These are phyloP conservation scores for silkworm (Bombyx mori) DNA, from an alignment of 1,140 invertebrate genomes.

Conservation along the genomic window DNA sequence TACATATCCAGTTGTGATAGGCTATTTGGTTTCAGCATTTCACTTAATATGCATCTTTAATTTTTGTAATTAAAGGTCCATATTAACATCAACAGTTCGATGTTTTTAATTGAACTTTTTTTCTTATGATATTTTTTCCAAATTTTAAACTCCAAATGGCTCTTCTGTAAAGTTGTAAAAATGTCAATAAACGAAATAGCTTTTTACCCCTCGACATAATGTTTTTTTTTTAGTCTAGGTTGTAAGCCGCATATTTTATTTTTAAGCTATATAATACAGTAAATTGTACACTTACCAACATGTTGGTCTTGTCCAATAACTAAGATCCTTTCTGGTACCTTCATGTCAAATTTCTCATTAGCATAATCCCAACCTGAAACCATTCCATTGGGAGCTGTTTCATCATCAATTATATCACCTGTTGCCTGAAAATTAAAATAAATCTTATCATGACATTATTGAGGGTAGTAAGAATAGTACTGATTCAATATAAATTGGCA, in stretches of 20 bases:
- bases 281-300: conserved; percentile 62
- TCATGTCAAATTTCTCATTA: conserved; percentile 86
- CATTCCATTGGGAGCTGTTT: conserved; percentile 73
- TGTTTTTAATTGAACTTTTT: too few species aligned
- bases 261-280: not conserved
- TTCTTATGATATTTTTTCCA: too few species aligned
- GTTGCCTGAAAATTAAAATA: conserved; percentile 63
- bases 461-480: not conserved
- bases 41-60: too few species aligned
- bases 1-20: too few species aligned
- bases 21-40: too few species aligned
- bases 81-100: too few species aligned
- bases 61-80: too few species aligned
- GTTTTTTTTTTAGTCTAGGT: too few species aligned
- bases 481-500: not conserved
- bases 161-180: too few species aligned
- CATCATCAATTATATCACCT: conserved; percentile 77
- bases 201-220: too few species aligned
- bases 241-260: not conserved
- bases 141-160: too few species aligned
- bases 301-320: conserved; percentile 89
- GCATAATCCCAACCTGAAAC: conserved; percentile 76
- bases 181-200: too few species aligned
- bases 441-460: not conserved
- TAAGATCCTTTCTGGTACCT: conserved; percentile 91